Conservation (phyloP, 2,888 invertebrate species). For the Cephus rjabovi region DNA sequence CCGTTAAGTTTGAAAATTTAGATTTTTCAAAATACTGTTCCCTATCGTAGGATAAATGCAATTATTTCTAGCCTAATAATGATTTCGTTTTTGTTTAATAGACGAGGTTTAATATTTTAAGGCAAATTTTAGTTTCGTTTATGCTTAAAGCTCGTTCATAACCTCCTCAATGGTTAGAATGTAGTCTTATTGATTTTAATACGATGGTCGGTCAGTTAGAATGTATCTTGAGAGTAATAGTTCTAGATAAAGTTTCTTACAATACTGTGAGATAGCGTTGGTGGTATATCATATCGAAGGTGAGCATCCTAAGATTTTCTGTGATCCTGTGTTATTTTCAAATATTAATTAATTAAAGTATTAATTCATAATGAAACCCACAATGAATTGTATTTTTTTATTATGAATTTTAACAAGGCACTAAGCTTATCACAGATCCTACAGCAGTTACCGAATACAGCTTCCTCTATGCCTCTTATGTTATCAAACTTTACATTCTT, state of each 20-base stretch:
- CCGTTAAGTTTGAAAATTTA: neutral
- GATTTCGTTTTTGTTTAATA: neutral
- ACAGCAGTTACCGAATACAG: neutral
- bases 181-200: neutral
- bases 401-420: neutral
- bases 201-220: neutral
- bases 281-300: neutral
- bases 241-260: neutral
- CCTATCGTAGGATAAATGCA: neutral
- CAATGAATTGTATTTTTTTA: neutral
- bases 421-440: neutral
- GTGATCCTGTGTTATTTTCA: neutral
- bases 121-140: neutral
- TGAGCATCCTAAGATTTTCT: neutral
- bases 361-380: neutral
- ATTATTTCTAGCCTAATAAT: neutral
- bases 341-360: neutral
- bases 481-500: neutral
- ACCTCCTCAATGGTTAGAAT: neutral
- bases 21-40: neutral
- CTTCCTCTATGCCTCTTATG: neutral
- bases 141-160: neutral
- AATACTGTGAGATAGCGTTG: neutral
- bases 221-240: neutral
- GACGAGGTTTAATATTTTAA: neutral